phyloP scores from a whole-genome alignment of 2,113 vertebrate species.

The Anseranas semipalmata region DNA sequence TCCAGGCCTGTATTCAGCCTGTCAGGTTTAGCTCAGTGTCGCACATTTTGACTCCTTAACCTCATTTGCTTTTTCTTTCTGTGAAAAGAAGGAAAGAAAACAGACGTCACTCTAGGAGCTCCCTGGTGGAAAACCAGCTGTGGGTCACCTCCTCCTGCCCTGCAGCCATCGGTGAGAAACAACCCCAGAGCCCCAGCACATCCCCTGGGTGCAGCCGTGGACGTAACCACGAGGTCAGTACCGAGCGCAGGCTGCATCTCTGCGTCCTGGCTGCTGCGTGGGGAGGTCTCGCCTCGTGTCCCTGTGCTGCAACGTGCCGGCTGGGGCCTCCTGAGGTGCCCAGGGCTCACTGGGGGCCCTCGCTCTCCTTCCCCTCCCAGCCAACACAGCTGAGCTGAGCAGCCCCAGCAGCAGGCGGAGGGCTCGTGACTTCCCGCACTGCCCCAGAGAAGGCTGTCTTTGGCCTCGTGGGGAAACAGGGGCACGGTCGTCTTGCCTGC shows the following conservation, averaged over 20 bases:
- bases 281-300: fast-evolving
- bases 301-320: not conserved
- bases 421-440: not conserved
- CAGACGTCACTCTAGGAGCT: not conserved
- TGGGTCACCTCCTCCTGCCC: not conserved
- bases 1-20: too few species aligned
- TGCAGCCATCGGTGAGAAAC: not conserved
- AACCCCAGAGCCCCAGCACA: not conserved
- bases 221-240: fast-evolving
- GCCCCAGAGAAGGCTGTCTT: not conserved
- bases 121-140: not conserved
- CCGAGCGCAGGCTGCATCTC: not conserved
- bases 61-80: not conserved
- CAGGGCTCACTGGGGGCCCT: not conserved
- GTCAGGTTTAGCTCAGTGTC: not conserved
- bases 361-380: not conserved
- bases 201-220: not conserved
- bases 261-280: fast-evolving
- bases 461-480: not conserved
- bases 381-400: not conserved
- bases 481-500: not conserved
- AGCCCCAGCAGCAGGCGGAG: not conserved
- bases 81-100: not conserved
- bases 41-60: not conserved
- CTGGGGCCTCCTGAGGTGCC: not conserved